A percentile compares a stretch with the other conserved stretches of the same genome.
These are phyloP conservation scores for Homalodisca vitripennis DNA, from an alignment of 1,140 invertebrate species.

Conservation along the genomic window DNA sequence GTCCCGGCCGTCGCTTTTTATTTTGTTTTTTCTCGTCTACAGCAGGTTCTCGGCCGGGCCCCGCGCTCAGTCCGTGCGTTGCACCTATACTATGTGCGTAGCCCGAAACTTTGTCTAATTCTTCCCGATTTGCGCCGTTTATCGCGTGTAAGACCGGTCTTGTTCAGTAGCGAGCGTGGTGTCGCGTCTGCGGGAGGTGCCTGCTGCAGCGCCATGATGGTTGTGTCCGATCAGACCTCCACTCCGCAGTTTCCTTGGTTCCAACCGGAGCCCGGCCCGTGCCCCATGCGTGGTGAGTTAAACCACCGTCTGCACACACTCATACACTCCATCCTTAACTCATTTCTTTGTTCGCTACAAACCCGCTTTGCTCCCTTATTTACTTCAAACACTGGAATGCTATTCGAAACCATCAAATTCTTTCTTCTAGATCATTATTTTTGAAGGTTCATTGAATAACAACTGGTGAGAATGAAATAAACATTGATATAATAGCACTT, in stretches of 20 bases:
- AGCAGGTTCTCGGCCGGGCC: background rate
- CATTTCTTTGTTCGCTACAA: no score
- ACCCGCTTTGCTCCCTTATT: no score
- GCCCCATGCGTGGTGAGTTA: background rate
- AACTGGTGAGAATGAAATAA: no score
- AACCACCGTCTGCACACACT: no score
- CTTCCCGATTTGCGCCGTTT: no score
- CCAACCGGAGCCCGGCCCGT: background rate
- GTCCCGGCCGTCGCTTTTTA: conserved; percentile 2
- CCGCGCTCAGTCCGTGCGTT: background rate
- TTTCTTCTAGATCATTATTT: no score
- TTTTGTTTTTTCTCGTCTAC: background rate
- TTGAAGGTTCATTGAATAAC: no score
- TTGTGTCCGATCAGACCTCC: background rate
- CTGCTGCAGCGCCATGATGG: background rate
- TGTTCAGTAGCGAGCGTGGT: background rate
- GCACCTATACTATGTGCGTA: background rate
- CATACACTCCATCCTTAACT: no score
- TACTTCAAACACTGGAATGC: no score
- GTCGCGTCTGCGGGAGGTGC: background rate
- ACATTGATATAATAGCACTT: no score
- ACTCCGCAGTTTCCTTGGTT: background rate
- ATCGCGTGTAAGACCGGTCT: no score
- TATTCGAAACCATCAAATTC: no score
- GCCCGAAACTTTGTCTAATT: background rate